A percentile compares a stretch with the other conserved stretches of the same genome.
Conservation (phyloP, 2,113 vertebrate genomes). For the Tachycineta bicolor region DNA sequence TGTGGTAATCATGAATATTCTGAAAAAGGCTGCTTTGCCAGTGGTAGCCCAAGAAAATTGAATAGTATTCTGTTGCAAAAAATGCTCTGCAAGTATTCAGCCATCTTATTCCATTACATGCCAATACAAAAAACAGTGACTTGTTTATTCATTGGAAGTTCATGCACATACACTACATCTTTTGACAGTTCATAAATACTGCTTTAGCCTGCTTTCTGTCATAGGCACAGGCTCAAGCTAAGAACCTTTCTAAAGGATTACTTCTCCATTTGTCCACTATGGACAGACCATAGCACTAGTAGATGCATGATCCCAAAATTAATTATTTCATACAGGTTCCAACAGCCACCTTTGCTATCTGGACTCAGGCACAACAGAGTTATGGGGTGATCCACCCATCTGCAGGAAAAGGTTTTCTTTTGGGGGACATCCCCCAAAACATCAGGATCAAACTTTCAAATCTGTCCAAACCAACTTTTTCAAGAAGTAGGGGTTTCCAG, state of each 20-base stretch:
- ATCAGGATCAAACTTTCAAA: background rate
- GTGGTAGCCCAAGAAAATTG: background rate
- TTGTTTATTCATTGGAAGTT: constrained; percentile 20
- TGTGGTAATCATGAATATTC: constrained; percentile 48
- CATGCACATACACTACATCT: background rate
- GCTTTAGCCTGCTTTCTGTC: background rate
- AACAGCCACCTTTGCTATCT: background rate
- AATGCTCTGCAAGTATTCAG: background rate
- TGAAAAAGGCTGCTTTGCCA: constrained; percentile 47
- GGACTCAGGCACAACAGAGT: background rate
- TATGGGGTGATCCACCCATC: background rate
- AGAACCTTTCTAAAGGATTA: background rate
- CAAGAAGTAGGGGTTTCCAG: background rate
- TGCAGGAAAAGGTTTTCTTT: background rate
- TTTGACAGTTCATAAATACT: background rate
- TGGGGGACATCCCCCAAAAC: background rate
- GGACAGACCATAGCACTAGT: background rate
- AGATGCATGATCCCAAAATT: background rate
- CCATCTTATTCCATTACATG: background rate
- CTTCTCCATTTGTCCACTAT: background rate
- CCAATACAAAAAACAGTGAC: background rate
- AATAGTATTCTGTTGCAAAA: constrained; percentile 4
- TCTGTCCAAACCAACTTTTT: background rate
- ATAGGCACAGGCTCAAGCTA: background rate
- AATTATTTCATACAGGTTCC: background rate